A percentile compares a stretch with the other conserved stretches of the same genome.
phyloP scores from a whole-genome alignment of 2,888 invertebrate genomes.

The Pyrrhia umbra region DNA sequence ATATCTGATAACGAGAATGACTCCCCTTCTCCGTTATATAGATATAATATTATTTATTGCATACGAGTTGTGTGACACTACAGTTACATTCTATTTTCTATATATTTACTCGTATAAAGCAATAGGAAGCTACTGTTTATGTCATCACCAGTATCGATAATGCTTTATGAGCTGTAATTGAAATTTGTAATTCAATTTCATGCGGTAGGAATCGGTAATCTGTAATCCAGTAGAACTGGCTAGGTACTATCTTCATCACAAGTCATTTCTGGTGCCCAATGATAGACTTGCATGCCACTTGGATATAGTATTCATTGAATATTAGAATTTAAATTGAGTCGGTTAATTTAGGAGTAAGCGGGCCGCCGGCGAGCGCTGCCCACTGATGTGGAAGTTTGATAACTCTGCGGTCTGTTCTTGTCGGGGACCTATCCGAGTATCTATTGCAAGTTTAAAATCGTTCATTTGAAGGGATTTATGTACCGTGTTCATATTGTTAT shows the following conservation, averaged over 20 bases:
- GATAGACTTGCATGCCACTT: slow-evolving; percentile 21
- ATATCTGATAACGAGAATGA: too few species aligned
- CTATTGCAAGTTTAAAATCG: slow-evolving; percentile 47
- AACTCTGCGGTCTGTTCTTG: slow-evolving; percentile 54
- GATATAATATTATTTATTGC: too few species aligned
- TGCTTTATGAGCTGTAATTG: neutral
- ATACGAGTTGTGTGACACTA: too few species aligned
- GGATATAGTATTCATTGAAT: slow-evolving; percentile 48
- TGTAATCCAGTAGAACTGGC: neutral
- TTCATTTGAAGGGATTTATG: slow-evolving; percentile 16
- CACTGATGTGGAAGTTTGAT: slow-evolving; percentile 61
- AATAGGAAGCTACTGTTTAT: too few species aligned
- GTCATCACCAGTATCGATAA: too few species aligned
- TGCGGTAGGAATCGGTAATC: neutral
- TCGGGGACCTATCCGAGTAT: slow-evolving; percentile 42
- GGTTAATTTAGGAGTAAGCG: slow-evolving; percentile 47
- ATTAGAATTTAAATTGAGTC: slow-evolving; percentile 49
- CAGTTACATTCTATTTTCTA: too few species aligned
- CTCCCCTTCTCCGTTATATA: too few species aligned
- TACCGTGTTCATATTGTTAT: slow-evolving; percentile 13
- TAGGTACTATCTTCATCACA: slow-evolving; percentile 12
- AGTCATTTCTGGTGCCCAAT: slow-evolving; percentile 2
- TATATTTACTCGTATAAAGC: too few species aligned
- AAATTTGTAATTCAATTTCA: neutral
- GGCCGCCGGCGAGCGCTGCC: slow-evolving; percentile 30